Percentiles rank a stretch among this genome's conserved stretches.
These are phyloP conservation scores for Desmodus rotundus DNA, from an alignment of 2,113 vertebrate genomes.

Conservation along the genomic window DNA sequence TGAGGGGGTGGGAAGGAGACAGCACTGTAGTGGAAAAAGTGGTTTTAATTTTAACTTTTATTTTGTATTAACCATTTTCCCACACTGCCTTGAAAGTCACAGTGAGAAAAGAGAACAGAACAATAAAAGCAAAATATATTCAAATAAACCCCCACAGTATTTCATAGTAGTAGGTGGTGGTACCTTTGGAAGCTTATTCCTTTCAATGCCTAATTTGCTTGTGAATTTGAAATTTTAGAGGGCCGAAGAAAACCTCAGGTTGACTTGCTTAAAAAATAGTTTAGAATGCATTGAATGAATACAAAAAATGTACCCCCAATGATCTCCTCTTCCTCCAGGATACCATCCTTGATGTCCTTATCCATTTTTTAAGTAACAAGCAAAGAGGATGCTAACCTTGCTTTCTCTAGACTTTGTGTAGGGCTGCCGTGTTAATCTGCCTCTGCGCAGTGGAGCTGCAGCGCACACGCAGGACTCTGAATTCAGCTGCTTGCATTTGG, in stretches of 20 bases:
- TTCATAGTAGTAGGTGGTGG: background rate
- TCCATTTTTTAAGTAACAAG: background rate
- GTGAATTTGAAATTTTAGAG: constrained; percentile 54
- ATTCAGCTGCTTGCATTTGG: background rate
- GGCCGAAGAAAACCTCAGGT: constrained; percentile 24
- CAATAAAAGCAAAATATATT: constrained; percentile 64
- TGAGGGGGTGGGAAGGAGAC: constrained; percentile 45
- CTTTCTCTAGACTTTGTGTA: background rate
- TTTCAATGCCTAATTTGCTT: constrained; percentile 50
- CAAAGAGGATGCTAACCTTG: background rate
- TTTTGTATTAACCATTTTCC: constrained; percentile 67
- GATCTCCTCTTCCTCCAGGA: background rate
- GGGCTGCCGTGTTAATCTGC: background rate
- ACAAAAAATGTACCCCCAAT: background rate
- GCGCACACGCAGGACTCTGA: background rate
- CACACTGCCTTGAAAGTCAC: constrained; percentile 62
- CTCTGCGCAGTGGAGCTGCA: background rate
- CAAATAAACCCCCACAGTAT: constrained; percentile 22
- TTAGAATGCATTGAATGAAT: background rate
- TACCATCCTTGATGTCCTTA: background rate
- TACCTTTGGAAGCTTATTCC: background rate
- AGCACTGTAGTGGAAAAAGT: constrained; percentile 68
- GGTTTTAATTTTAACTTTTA: constrained; percentile 76
- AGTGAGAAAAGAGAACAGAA: constrained; percentile 50
- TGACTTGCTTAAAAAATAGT: constrained; percentile 8